Base-by-base conservation (phyloP, 2,113 vertebrate species). In the Rhynchomys soricoides region DNA sequence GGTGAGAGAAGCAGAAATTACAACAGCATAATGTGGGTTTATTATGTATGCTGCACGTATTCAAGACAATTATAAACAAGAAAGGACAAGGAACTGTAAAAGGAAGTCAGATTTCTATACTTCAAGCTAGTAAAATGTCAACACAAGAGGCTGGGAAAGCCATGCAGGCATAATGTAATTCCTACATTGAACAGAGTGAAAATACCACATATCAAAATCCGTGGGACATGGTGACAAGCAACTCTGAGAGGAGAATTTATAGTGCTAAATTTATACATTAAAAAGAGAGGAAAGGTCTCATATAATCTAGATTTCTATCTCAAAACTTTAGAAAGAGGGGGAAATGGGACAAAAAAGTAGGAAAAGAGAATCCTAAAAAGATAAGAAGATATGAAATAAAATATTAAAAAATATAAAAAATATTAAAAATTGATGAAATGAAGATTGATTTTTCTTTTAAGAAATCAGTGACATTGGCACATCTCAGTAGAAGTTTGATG, bases 211-310 rank as follows among this genome's bases (percentile, higher is more conserved):
- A 62, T 40, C 26, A 62, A 90, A 71, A 37, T 93, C 13, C 5
- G 34, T 86, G 40, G 50, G 43, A 64, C 29, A n/a, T 9, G 48
- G 71, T 50, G 71, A 66, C 45, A 74, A 40, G 55, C 31, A 78
- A 43, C 55, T 64, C 59, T 12, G 12, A 70, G 81, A 68, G 34
- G 50, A 31, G 29, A 91, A 91, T 78, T 91, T 57, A 22, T 59
- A 78, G 89, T n/a, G n/a, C 50, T 86, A 70, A 86, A 86, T 66
- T 75, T 85, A 68, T 90, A 64, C 70, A 90, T 66, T 66, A 83
- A 66, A 73, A 71, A 43, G 70, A 50, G 68, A 70, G 50, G 48
- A 78, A 74, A 73, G 26, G 24, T 62, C 11, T 62, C 52, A 88
- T 57, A 31, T 88, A 50, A 64, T 82, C 11, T 73, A 68, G 9